These are phyloP conservation scores for Tribolium freemani DNA, from an alignment of 2,888 invertebrate species.

Conservation along the genomic window DNA sequence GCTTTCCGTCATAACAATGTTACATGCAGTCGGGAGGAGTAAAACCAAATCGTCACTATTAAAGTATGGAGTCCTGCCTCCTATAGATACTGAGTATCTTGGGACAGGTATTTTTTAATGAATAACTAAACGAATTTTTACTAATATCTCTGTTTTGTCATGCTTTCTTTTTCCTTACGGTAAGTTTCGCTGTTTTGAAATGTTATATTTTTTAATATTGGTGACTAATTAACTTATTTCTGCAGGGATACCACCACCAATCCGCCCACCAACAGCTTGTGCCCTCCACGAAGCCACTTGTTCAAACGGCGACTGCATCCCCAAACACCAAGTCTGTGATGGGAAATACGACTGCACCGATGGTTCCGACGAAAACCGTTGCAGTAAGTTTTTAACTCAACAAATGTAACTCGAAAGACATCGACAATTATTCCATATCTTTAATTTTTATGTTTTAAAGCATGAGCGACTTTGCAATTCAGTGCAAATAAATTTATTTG, in stretches of 20 bases:
- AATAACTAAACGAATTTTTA: background rate
- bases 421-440: no score
- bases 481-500: no score
- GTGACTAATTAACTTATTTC: background rate
- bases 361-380: constrained; percentile 90
- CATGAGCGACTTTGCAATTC: no score
- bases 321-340: constrained; percentile 84
- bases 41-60: constrained; percentile 63
- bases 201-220: background rate
- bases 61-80: constrained; percentile 73
- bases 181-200: constrained; percentile 1
- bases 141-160: constrained; percentile 9
- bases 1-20: background rate
- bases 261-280: constrained; percentile 73
- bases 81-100: constrained; percentile 73
- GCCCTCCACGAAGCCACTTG: constrained; percentile 85
- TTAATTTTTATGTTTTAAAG: no score
- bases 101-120: constrained; percentile 70
- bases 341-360: constrained; percentile 85
- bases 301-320: constrained; percentile 91
- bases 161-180: constrained; percentile 10
- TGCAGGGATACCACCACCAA: constrained; percentile 66
- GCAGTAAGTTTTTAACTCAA: constrained; percentile 74
- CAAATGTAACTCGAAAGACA: no score
- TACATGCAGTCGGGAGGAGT: constrained; percentile 55